Percentiles rank a stretch among this genome's conserved stretches.
These are phyloP conservation scores for Plectrocnemia conspersa DNA, from an alignment of 1,140 invertebrate genomes.

Conservation along the genomic window DNA sequence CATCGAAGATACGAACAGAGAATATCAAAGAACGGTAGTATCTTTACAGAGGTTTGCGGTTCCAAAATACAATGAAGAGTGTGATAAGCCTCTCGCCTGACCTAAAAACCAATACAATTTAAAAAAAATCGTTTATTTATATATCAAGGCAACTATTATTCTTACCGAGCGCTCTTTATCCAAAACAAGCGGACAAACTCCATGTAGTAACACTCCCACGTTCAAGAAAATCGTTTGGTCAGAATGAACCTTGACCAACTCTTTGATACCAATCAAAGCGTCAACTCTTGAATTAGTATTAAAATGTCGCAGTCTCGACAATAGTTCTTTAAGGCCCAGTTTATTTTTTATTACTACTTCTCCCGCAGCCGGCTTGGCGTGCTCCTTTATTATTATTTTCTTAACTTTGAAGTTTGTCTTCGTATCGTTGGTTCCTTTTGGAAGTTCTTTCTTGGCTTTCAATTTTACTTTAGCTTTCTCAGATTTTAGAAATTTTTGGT, in stretches of 20 bases:
- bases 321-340: slow-evolving; percentile 70
- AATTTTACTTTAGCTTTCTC: slow-evolving; percentile 76
- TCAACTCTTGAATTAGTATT: slow-evolving; percentile 66
- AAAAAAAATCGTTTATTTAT: not conserved
- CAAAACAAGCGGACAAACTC: slow-evolving; percentile 61
- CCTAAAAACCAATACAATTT: slow-evolving; percentile 42
- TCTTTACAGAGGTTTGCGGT: slow-evolving; percentile 47
- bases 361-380: slow-evolving; percentile 34
- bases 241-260: slow-evolving; percentile 57
- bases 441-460: slow-evolving; percentile 63
- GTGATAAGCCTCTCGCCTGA: slow-evolving; percentile 64
- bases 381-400: slow-evolving; percentile 73
- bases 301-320: slow-evolving; percentile 72
- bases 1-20: slow-evolving; percentile 74
- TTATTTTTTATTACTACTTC: slow-evolving; percentile 68
- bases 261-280: slow-evolving; percentile 66
- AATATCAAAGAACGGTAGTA: slow-evolving; percentile 66
- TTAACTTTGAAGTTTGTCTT: slow-evolving; percentile 83
- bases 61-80: slow-evolving; percentile 61
- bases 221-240: slow-evolving; percentile 46
- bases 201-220: slow-evolving; percentile 63
- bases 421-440: slow-evolving; percentile 79
- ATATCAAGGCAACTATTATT: not conserved
- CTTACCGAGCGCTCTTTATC: slow-evolving; percentile 63
- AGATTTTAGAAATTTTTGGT: slow-evolving; percentile 66